A percentile compares a stretch with the other conserved stretches of the same genome.
These are phyloP conservation scores for Cenopis cana DNA, from an alignment of 2,888 invertebrate species.

Conservation along the genomic window DNA sequence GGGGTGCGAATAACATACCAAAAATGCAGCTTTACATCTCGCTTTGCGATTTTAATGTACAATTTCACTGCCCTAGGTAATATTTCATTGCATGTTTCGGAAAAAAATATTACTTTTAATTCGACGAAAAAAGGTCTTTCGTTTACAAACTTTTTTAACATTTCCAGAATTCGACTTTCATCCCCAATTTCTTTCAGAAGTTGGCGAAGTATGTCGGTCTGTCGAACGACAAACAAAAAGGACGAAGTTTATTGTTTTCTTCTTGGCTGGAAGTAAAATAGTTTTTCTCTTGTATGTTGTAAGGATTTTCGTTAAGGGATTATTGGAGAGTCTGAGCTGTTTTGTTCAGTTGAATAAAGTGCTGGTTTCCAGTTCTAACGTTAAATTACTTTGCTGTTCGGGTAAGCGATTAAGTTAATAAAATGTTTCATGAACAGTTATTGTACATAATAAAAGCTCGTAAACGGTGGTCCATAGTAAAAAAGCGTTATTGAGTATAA, in stretches of 20 bases:
- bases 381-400: neutral
- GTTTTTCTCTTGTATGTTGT: conserved; percentile 32
- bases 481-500: no score
- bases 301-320: conserved; percentile 20
- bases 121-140: conserved; percentile 14
- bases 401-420: neutral
- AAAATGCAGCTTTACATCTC: no score
- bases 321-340: conserved; percentile 25
- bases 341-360: conserved; percentile 8
- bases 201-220: conserved; percentile 33
- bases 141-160: conserved; percentile 34
- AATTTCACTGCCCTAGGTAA: no score
- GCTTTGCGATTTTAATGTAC: no score
- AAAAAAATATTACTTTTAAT: conserved; percentile 18
- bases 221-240: conserved; percentile 34
- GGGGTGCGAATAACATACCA: no score
- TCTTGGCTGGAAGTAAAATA: conserved; percentile 33
- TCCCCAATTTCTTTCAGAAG: conserved; percentile 27
- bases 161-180: conserved; percentile 34
- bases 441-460: no score
- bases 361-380: neutral
- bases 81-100: no score
- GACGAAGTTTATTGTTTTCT: conserved; percentile 40
- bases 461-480: no score
- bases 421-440: neutral